Conservation (phyloP, 2,888 invertebrate species). For the Rhorus exstirpatorius region DNA sequence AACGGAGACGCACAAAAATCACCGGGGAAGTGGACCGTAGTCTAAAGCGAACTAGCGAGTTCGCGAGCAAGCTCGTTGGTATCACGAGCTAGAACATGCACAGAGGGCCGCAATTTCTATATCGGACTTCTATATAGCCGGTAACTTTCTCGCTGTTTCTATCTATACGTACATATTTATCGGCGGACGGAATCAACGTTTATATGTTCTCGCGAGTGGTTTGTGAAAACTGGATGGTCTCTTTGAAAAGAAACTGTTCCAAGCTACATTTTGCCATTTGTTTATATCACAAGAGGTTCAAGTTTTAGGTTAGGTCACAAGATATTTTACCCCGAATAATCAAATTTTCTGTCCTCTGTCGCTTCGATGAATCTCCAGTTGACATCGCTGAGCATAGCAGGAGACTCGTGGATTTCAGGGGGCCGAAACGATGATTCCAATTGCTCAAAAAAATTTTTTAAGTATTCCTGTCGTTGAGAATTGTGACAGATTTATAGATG, state of each 20-base stretch:
- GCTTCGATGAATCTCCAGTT: background rate
- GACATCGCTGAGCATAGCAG: background rate
- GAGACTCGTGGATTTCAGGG: constrained; percentile 30
- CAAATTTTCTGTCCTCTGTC: no score
- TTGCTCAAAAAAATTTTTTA: background rate
- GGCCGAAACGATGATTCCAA: background rate
- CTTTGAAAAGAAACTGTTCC: constrained; percentile 16
- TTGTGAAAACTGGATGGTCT: constrained; percentile 4
- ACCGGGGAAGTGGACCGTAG: constrained; percentile 80
- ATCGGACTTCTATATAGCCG: constrained; percentile 43
- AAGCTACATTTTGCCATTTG: constrained; percentile 27
- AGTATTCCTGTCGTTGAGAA: background rate
- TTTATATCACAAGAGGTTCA: constrained; percentile 9
- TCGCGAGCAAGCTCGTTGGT: constrained; percentile 55
- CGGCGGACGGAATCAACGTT: no score
- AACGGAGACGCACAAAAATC: constrained; percentile 79
- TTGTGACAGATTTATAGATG: background rate
- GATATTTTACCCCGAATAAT: background rate
- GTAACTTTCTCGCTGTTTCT: constrained; percentile 66
- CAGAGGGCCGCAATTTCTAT: constrained; percentile 69
- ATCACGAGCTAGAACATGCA: constrained; percentile 39
- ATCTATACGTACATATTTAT: constrained; percentile 1
- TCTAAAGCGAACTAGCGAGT: constrained; percentile 73
- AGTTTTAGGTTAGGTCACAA: no score
- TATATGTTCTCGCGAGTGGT: constrained; percentile 15